Conservation (phyloP, 2,888 invertebrate species). For the Zygaena filipendulae region DNA sequence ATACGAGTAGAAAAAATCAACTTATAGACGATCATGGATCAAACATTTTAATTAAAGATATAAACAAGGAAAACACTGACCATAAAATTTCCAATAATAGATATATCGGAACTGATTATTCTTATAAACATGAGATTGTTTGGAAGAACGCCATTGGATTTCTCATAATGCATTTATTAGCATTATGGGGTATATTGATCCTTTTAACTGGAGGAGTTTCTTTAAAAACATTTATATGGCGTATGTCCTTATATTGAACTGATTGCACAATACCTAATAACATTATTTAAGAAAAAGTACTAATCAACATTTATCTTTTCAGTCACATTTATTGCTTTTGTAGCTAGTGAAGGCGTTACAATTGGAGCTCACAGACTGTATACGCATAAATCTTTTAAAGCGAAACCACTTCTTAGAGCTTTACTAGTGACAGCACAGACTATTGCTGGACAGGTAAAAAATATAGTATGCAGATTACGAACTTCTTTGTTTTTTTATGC, state of each 20-base stretch:
- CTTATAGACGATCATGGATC: too few relatives aligned
- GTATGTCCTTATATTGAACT: too few relatives aligned
- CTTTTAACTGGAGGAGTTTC: conserved; percentile 24
- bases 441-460: conserved; percentile 80
- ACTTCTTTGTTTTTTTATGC: too few relatives aligned
- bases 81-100: too few relatives aligned
- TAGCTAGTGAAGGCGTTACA: conserved; percentile 72
- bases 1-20: conserved; percentile 1
- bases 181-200: conserved; percentile 48
- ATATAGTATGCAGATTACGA: too few relatives aligned
- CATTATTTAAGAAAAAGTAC: too few relatives aligned
- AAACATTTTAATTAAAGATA: too few relatives aligned
- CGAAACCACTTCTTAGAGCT: conserved; percentile 69
- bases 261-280: too few relatives aligned
- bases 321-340: conserved; percentile 25
- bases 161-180: conserved; percentile 60
- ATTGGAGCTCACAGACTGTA: conserved; percentile 85
- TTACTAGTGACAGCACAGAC: conserved; percentile 75
- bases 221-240: conserved; percentile 27
- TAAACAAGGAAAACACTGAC: conserved; percentile 7
- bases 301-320: conserved; percentile 20
- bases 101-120: conserved; percentile 35
- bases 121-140: conserved; percentile 61
- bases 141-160: conserved; percentile 73
- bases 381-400: conserved; percentile 83